Percentiles rank a stretch among this genome's conserved stretches.
Evolutionary conservation across 2,888 invertebrate genomes (phyloP).

Genomic region (Agonopterix heracliana): DNA sequence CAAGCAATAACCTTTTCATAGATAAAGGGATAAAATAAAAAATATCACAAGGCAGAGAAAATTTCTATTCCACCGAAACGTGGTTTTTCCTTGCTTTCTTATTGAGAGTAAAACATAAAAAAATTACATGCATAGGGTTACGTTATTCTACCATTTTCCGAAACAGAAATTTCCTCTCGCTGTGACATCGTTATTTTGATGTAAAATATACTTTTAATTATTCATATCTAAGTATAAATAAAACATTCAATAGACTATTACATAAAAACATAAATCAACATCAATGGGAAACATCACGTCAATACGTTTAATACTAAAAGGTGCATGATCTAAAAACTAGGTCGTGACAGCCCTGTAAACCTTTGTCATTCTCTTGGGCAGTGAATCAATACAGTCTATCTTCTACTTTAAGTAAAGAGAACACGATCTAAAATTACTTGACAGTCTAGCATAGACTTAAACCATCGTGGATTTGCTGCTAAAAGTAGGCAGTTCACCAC

Average conservation of each 20-base stretch:
- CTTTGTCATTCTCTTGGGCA: constrained; percentile 40
- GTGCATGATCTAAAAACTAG: neutral
- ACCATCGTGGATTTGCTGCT: constrained; percentile 71
- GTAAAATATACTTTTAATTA: constrained; percentile 24
- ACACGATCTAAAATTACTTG: no score
- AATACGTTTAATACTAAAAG: constrained; percentile 3
- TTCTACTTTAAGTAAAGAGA: no score
- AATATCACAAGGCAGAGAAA: constrained; percentile 66
- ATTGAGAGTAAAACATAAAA: constrained; percentile 22
- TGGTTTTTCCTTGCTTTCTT: constrained; percentile 67
- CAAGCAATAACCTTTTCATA: constrained; percentile 56
- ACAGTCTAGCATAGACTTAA: constrained; percentile 19
- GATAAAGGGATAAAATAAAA: constrained; percentile 42
- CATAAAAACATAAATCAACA: constrained; percentile 44
- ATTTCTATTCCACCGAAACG: constrained; percentile 67
- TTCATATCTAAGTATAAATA: constrained; percentile 24
- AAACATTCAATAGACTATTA: constrained; percentile 22
- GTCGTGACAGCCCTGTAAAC: constrained; percentile 18
- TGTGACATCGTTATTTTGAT: constrained; percentile 33
- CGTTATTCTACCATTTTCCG: constrained; percentile 58
- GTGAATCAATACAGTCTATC: constrained; percentile 21
- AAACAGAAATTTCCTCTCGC: constrained; percentile 75
- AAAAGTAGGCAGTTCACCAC: constrained; percentile 49
- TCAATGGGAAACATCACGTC: constrained; percentile 44
- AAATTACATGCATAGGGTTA: constrained; percentile 21